Conservation (phyloP, 64 coral and sea anemone species). For the Montipora capricornis region DNA sequence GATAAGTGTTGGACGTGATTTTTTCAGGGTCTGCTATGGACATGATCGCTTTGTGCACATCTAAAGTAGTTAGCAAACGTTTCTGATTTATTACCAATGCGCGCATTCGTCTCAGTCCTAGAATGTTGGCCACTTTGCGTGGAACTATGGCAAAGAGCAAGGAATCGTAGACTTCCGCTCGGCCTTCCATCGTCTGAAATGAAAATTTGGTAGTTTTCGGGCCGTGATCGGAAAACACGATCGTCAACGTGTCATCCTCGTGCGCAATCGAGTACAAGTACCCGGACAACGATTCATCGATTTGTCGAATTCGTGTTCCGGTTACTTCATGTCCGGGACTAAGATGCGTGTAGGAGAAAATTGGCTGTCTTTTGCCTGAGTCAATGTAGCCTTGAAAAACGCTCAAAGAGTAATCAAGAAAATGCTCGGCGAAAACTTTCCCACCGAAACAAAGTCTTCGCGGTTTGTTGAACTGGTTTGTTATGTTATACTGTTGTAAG, state of each 20-base stretch:
- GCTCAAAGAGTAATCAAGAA: conserved; percentile 72
- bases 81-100: conserved; percentile 80
- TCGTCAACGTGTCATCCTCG: conserved; percentile 80
- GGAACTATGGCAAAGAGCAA: conserved; percentile 85
- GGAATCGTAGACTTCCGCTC: conserved; percentile 87
- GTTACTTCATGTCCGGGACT: conserved; percentile 89
- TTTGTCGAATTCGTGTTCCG: conserved; percentile 86
- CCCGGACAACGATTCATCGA: conserved; percentile 70
- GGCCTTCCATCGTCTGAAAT: conserved; percentile 88
- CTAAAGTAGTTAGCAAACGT: conserved; percentile 72
- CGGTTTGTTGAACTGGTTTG: conserved; percentile 91
- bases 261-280: conserved; percentile 77
- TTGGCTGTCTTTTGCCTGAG: conserved; percentile 67
- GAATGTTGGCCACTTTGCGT: conserved; percentile 68
- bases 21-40: conserved; percentile 61
- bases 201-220: conserved; percentile 89
- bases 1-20: conserved; percentile 37
- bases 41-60: conserved; percentile 82
- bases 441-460: conserved; percentile 81
- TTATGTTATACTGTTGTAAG: conserved; percentile 81
- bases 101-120: conserved; percentile 63
- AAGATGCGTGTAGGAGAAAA: conserved; percentile 87
- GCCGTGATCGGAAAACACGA: conserved; percentile 92
- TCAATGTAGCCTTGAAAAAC: conserved; percentile 70
- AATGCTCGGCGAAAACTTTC: conserved; percentile 77